Evolutionary conservation across 2,113 vertebrate genomes (phyloP).

Genomic region (Phyllopteryx taeniolatus): DNA sequence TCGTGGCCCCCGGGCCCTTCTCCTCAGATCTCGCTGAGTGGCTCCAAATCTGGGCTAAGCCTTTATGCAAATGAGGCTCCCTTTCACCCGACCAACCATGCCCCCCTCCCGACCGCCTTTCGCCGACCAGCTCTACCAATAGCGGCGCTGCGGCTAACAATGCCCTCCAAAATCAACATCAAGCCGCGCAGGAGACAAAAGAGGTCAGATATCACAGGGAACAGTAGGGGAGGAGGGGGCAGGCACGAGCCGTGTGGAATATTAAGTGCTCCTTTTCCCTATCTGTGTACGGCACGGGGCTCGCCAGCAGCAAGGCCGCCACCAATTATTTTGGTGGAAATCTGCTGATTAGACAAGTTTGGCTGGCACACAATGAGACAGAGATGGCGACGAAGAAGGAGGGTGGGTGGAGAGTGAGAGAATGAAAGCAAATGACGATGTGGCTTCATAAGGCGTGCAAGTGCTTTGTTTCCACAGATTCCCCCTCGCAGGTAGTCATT

Average conservation of each 20-base stretch:
- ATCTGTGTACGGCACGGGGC: constrained; percentile 64
- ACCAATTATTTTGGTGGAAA: constrained; percentile 70
- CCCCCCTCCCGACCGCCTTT: constrained; percentile 38
- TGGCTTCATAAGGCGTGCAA: constrained; percentile 12
- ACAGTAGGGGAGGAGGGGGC: constrained; percentile 47
- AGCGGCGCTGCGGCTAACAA: constrained; percentile 67
- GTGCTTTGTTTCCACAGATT: constrained; percentile 35
- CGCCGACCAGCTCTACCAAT: constrained; percentile 62
- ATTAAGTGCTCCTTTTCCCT: constrained; percentile 64
- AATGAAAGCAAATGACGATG: constrained; percentile 10
- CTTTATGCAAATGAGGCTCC: constrained; percentile 72
- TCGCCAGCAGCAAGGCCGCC: constrained; percentile 64
- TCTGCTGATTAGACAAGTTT: constrained; percentile 74
- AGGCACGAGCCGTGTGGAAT: constrained; percentile 64
- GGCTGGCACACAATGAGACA: constrained; percentile 62
- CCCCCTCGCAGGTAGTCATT: constrained; percentile 49
- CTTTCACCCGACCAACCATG: constrained; percentile 67
- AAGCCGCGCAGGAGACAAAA: constrained; percentile 72
- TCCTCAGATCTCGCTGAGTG: constrained; percentile 73
- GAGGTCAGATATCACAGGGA: constrained; percentile 76
- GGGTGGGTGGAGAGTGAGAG: constrained; percentile 12
- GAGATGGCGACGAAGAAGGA: constrained; percentile 24
- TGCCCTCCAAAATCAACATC: constrained; percentile 77
- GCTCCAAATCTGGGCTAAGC: constrained; percentile 77
- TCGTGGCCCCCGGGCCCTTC: constrained; percentile 72